These are phyloP conservation scores for Triplophysa yarkandensis DNA, from an alignment of 2,797 vertebrate species.

Conservation along the genomic window DNA sequence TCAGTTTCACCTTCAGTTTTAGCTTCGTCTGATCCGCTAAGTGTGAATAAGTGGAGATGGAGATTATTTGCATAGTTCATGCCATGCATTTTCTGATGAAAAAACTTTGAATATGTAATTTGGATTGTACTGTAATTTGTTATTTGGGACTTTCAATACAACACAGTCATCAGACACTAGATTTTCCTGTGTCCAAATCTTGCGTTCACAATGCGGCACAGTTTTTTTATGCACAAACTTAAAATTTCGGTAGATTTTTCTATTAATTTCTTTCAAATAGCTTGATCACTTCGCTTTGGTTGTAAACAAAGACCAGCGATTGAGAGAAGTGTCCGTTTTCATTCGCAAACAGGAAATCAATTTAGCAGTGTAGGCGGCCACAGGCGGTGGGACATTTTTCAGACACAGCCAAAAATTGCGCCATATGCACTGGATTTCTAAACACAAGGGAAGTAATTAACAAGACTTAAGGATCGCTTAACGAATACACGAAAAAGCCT, in stretches of 20 bases:
- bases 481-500: background rate
- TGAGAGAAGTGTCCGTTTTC: background rate
- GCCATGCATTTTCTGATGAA: too few relatives aligned
- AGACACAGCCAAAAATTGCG: conserved; percentile 14
- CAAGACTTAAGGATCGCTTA: conserved; percentile 10
- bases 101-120: too few relatives aligned
- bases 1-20: too few relatives aligned
- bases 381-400: conserved; percentile 5
- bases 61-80: too few relatives aligned
- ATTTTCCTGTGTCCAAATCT: background rate
- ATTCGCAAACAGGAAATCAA: conserved; percentile 19
- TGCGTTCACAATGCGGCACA: background rate
- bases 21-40: too few relatives aligned
- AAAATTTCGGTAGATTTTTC: background rate
- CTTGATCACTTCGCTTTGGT: too few relatives aligned
- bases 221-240: background rate
- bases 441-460: conserved; percentile 25
- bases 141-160: too few relatives aligned
- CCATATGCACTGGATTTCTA: background rate
- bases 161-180: too few relatives aligned
- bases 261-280: too few relatives aligned
- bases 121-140: too few relatives aligned
- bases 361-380: conserved; percentile 12
- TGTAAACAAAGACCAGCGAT: too few relatives aligned
- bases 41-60: too few relatives aligned